These are phyloP conservation scores for Cyphomyrmex costatus DNA, from an alignment of 1,140 invertebrate genomes.

Conservation along the genomic window DNA sequence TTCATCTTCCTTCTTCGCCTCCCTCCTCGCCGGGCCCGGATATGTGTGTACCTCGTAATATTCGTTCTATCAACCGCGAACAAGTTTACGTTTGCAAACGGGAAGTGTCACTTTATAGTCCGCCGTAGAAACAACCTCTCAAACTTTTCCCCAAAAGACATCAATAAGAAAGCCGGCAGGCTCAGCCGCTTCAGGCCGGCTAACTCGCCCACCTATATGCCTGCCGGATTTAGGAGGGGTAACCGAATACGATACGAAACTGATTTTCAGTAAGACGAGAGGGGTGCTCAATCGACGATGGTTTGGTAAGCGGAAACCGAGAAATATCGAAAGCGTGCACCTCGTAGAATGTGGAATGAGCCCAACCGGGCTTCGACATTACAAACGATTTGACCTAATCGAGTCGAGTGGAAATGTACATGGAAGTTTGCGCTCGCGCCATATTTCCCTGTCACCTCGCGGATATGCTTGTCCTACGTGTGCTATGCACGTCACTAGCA, in stretches of 20 bases:
- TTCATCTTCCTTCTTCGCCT: constrained; percentile 44
- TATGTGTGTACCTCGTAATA: constrained; percentile 64
- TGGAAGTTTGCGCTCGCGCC: constrained; percentile 69
- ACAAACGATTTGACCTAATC: constrained; percentile 80
- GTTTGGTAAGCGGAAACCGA: constrained; percentile 63
- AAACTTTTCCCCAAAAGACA: constrained; percentile 74
- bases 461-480: constrained; percentile 40
- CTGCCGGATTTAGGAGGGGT: constrained; percentile 47
- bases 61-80: constrained; percentile 79
- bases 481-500: neutral
- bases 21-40: neutral
- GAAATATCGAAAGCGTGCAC: constrained; percentile 81
- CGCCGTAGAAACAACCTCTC: constrained; percentile 69
- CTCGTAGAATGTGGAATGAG: constrained; percentile 84
- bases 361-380: constrained; percentile 71
- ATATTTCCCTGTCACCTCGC: constrained; percentile 65
- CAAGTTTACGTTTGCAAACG: constrained; percentile 74
- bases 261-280: constrained; percentile 43
- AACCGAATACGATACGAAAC: constrained; percentile 40
- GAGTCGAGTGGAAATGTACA: constrained; percentile 82
- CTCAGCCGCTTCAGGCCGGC: neutral
- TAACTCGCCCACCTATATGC: constrained; percentile 7
- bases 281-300: constrained; percentile 66
- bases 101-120: constrained; percentile 81
- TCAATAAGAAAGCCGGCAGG: constrained; percentile 71